Evolutionary conservation across 2,888 invertebrate genomes (phyloP).

Genomic region (Xestia c-nigrum): DNA sequence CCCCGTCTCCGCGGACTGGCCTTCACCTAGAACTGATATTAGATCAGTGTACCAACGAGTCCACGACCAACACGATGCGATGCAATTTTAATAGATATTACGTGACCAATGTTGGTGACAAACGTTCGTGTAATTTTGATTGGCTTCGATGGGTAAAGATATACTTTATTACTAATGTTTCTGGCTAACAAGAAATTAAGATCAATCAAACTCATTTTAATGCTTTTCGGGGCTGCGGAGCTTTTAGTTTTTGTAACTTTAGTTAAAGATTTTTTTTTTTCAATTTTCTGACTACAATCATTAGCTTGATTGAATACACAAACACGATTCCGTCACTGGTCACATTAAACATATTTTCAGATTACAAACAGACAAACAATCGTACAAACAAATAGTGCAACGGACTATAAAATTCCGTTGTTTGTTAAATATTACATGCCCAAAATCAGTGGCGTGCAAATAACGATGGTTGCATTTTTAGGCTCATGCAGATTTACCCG

Average conservation of each 20-base stretch:
- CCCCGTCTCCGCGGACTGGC: constrained; percentile 24
- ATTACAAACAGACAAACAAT: constrained; percentile 14
- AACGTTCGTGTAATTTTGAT: not conserved
- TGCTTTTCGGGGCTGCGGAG: too few relatives aligned
- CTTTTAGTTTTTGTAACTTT: not conserved
- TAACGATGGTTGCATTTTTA: constrained; percentile 33
- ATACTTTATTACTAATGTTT: not conserved
- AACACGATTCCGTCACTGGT: not conserved
- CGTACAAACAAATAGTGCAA: constrained; percentile 10
- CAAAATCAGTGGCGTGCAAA: not conserved
- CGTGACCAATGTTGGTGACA: constrained; percentile 28
- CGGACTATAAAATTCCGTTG: not conserved
- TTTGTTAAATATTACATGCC: constrained; percentile 16
- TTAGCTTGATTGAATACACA: not conserved
- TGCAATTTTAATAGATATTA: constrained; percentile 27
- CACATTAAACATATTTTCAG: not conserved
- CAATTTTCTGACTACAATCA: not conserved
- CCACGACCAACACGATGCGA: constrained; percentile 20
- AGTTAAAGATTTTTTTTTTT: not conserved
- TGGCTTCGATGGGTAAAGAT: not conserved
- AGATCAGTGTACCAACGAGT: constrained; percentile 43
- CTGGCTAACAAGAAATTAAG: not conserved
- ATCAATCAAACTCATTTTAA: not conserved
- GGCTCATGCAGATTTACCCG: not conserved
- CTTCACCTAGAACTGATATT: constrained; percentile 61